Percentiles rank a stretch among this genome's conserved stretches.
phyloP scores from a whole-genome alignment of 2,888 invertebrate genomes.

The Melanotus villosus region DNA sequence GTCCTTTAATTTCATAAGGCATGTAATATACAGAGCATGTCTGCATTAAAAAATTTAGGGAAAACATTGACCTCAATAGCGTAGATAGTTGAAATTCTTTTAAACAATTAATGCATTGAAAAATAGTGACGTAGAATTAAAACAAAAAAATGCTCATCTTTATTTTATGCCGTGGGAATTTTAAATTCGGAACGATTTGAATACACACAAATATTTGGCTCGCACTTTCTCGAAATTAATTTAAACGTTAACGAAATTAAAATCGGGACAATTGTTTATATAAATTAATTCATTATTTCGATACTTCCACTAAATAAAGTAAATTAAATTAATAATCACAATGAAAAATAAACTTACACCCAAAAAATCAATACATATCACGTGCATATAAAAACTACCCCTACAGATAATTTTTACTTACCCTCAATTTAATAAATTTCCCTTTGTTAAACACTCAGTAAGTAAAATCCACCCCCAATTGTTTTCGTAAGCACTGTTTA shows the following conservation, averaged over 20 bases:
- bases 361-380: conserved; percentile 64
- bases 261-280: not conserved
- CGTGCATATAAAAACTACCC: conserved; percentile 53
- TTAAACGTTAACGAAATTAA: not conserved
- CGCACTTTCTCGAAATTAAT: conserved; percentile 2
- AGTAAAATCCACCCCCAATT: conserved; percentile 46
- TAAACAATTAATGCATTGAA: conserved; percentile 55
- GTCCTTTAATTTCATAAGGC: conserved; percentile 35
- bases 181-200: not conserved
- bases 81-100: conserved; percentile 66
- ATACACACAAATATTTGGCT: not conserved
- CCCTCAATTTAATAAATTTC: conserved; percentile 41
- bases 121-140: conserved; percentile 26
- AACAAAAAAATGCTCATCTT: not conserved
- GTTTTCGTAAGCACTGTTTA: conserved; percentile 60
- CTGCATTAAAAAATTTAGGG: conserved; percentile 60
- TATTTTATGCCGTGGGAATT: conserved; percentile 10
- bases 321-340: conserved; percentile 16
- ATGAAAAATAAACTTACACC: conserved; percentile 56
- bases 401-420: conserved; percentile 50
- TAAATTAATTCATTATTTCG: not conserved
- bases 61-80: conserved; percentile 65
- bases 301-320: not conserved
- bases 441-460: conserved; percentile 10
- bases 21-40: conserved; percentile 48